A percentile compares a stretch with the other conserved stretches of the same genome.
These are phyloP conservation scores for Conchocele bisecta DNA, from an alignment of 2,888 invertebrate species.

Conservation along the genomic window DNA sequence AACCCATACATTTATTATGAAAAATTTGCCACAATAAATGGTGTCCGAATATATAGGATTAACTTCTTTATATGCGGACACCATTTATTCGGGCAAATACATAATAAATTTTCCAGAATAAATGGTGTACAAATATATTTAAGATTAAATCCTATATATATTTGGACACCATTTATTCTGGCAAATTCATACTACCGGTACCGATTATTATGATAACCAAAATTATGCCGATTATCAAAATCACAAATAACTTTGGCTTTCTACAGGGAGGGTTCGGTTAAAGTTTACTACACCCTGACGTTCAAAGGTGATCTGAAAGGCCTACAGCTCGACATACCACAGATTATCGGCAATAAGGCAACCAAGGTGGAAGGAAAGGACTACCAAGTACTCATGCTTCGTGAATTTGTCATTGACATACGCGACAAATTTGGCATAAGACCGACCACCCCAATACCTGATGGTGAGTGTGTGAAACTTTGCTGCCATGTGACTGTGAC, in stretches of 20 bases:
- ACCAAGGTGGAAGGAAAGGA: slow-evolving; percentile 41
- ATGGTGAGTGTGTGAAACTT: slow-evolving; percentile 9
- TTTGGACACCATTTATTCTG: too few species aligned
- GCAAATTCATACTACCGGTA: too few species aligned
- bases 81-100: too few species aligned
- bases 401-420: slow-evolving; percentile 60
- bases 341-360: slow-evolving; percentile 48
- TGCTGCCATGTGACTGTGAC: not conserved
- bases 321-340: slow-evolving; percentile 39
- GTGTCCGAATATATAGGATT: too few species aligned
- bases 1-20: too few species aligned
- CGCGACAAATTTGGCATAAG: slow-evolving; percentile 25
- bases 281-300: slow-evolving; percentile 52
- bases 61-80: too few species aligned
- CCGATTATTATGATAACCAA: too few species aligned
- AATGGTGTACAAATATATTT: too few species aligned
- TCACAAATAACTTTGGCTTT: not conserved
- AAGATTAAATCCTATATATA: too few species aligned
- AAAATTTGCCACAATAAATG: too few species aligned
- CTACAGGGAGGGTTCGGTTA: slow-evolving; percentile 51
- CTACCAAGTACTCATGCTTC: slow-evolving; percentile 54
- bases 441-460: slow-evolving; percentile 36
- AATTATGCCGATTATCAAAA: too few species aligned
- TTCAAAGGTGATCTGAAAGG: slow-evolving; percentile 52
- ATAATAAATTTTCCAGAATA: too few species aligned